A percentile compares a stretch with the other conserved stretches of the same genome.
Evolutionary conservation across 1,140 invertebrate genomes (phyloP).

Genomic region (Melitaea cinxia): DNA sequence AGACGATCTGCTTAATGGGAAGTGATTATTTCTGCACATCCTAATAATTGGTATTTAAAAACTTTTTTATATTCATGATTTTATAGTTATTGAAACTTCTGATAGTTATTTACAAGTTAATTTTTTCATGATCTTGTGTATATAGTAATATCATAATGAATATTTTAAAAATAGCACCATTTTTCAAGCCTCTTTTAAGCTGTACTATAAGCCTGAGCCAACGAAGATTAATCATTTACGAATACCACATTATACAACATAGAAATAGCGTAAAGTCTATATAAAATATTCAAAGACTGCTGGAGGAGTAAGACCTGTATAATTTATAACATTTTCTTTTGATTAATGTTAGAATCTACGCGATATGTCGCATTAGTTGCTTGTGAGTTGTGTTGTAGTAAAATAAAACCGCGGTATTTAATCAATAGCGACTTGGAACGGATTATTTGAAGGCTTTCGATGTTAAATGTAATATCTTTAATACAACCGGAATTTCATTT

Average conservation of each 20-base stretch:
- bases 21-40: no score
- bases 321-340: slow-evolving; percentile 25
- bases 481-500: no score
- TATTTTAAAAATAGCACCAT: no score
- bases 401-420: slow-evolving; percentile 15
- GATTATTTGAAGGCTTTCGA: slow-evolving; percentile 8
- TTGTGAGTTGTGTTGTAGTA: slow-evolving; percentile 5
- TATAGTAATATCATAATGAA: no score
- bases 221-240: slow-evolving; percentile 8
- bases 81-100: no score
- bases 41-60: no score
- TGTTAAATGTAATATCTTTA: neutral
- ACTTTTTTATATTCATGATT: no score
- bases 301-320: slow-evolving; percentile 4
- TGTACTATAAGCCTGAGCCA: neutral
- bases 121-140: no score
- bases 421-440: slow-evolving; percentile 8
- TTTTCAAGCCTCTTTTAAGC: no score
- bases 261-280: slow-evolving; percentile 14
- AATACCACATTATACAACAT: neutral
- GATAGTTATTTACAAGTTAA: no score
- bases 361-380: slow-evolving; percentile 3
- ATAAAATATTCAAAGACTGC: slow-evolving; percentile 21
- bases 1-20: no score
- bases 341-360: slow-evolving; percentile 20